Evolutionary conservation across 2,797 vertebrate genomes (phyloP), one percentile per base, ranked within the genome.

Genomic region (Podarcis lilfordi): DNA sequence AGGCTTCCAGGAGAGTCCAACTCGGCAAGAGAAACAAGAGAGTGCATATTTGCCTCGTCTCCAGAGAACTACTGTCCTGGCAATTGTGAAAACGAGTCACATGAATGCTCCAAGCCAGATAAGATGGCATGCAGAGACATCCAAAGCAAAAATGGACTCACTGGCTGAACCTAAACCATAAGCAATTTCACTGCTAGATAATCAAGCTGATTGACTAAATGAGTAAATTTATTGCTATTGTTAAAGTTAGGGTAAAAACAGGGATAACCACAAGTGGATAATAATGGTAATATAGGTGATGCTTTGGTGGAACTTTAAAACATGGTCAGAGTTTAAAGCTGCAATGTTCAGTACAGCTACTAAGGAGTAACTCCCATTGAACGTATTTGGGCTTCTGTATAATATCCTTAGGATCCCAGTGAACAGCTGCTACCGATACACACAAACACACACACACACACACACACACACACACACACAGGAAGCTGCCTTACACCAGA

Each of bases 1-100:
- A 89, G 78, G 71, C 84, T 85, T 66, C 69, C 71, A 80, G 64
- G 76, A 55, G 45, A 59, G 69, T 82, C 79, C 27, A 19, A 13
- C 72, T n/a, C 27, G 6, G 35, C 61, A 68, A 43, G 13, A 75
- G 61, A 85, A 61, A 76, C 19, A 10, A 35, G 45, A 61, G 27
- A 72, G 37, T n/a, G 7, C n/a, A 59, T 76, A 25, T 74, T 86
- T 32, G 21, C 40, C 55, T 80, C 8, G 8, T 72, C 80, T 86
- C 50, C n/a, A 64, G 68, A 80, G n/a, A 84, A 50, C 17, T 3
- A n/a, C 9, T 66, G 55, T 25, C 75, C 23, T 8, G 0, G 27
- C 32, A 59, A 66, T 8, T 23, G 10, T 40, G 78, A 80, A 19
- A 80, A 75, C 43, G 10, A 27, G 32, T 25, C 27, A 77, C 29